Conservation (phyloP, 2,797 vertebrate genomes). For the Pseudochirops corinnae region DNA sequence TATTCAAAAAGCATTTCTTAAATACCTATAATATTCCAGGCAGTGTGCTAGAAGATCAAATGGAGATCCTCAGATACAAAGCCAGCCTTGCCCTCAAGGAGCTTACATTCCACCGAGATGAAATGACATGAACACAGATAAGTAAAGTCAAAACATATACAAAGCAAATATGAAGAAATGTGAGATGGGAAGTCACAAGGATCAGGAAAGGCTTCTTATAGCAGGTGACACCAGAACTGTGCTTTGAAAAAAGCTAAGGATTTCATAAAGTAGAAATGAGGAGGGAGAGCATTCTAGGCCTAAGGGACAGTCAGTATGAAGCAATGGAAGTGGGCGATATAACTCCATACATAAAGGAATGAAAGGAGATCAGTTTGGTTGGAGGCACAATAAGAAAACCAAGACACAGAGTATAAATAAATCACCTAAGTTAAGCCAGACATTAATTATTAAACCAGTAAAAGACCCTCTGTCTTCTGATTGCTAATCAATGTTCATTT, state of each 20-base stretch:
- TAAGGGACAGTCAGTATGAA: not conserved
- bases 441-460: not conserved
- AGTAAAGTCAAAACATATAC: not conserved
- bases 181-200: not conserved
- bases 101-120: not conserved
- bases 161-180: not conserved
- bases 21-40: not conserved
- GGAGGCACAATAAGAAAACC: not conserved
- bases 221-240: not conserved
- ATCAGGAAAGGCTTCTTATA: not conserved
- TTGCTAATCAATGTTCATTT: not conserved
- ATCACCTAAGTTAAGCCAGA: not conserved
- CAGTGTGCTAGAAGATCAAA: not conserved
- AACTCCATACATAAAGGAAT: not conserved
- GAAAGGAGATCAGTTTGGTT: not conserved
- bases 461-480: not conserved
- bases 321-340: not conserved
- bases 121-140: not conserved
- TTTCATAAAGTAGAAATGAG: not conserved
- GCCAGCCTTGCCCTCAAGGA: not conserved
- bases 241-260: not conserved
- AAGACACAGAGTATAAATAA: not conserved
- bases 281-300: not conserved
- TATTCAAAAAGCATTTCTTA: not conserved
- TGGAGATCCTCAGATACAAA: not conserved